Evolutionary conservation across 2,888 invertebrate species (phyloP).

Genomic region (Scaptodrosophila latifasciaeformis): DNA sequence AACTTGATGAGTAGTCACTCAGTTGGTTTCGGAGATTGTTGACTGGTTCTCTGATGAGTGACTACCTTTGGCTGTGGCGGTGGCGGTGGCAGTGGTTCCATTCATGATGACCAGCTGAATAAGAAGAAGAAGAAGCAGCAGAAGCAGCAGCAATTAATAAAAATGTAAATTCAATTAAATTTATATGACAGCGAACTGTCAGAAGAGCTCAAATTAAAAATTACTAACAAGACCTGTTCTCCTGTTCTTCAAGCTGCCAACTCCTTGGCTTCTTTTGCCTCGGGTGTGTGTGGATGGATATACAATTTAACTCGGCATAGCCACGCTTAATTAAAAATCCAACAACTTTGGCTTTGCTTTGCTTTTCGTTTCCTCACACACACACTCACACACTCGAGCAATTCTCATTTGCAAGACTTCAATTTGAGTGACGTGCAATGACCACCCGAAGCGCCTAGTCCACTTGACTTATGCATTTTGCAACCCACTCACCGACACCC

Average conservation of each 20-base stretch:
- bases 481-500: too few species aligned
- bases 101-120: conserved; percentile 42
- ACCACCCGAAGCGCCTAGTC: conserved; percentile 51
- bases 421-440: conserved; percentile 63
- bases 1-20: conserved; percentile 16
- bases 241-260: conserved; percentile 11
- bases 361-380: too few species aligned
- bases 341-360: too few species aligned
- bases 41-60: neutral
- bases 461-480: conserved; percentile 2
- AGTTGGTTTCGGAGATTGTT: conserved; percentile 20
- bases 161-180: conserved; percentile 74
- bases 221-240: conserved; percentile 68
- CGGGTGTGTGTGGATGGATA: conserved; percentile 34
- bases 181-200: conserved; percentile 74
- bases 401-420: conserved; percentile 65
- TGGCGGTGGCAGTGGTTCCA: conserved; percentile 23
- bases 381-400: neutral
- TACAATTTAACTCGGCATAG: too few species aligned
- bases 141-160: conserved; percentile 69
- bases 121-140: too few species aligned
- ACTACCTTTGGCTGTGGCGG: too few species aligned
- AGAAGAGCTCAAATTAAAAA: conserved; percentile 73
- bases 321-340: conserved; percentile 64
- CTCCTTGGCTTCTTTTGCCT: conserved; percentile 34